Evolutionary conservation across 1,140 invertebrate species (phyloP).

Genomic region (Hyphantria cunea): DNA sequence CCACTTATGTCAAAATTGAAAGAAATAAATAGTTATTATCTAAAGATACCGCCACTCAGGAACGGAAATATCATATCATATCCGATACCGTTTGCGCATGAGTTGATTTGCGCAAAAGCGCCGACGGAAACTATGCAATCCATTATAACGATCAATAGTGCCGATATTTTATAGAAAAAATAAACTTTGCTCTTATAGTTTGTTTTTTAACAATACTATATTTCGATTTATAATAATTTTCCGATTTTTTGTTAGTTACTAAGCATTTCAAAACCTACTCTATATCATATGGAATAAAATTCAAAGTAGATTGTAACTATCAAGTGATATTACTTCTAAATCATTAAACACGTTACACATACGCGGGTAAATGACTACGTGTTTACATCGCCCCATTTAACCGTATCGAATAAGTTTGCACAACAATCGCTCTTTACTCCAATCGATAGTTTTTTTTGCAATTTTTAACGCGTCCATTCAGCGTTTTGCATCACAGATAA

Average conservation of each 20-base stretch:
- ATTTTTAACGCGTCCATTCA: constrained; percentile 68
- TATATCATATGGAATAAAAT: not conserved
- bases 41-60: constrained; percentile 46
- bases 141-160: constrained; percentile 21
- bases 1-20: constrained; percentile 30
- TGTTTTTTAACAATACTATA: constrained; percentile 12
- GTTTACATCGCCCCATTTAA: constrained; percentile 75
- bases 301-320: not conserved
- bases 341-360: constrained; percentile 76
- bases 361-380: constrained; percentile 46
- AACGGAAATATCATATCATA: constrained; percentile 73
- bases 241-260: not conserved
- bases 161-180: constrained; percentile 50
- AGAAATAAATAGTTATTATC: constrained; percentile 51
- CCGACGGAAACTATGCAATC: constrained; percentile 34
- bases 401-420: constrained; percentile 74
- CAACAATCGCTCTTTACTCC: constrained; percentile 76
- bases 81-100: constrained; percentile 55
- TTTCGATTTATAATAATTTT: constrained; percentile 21
- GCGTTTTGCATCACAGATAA: constrained; percentile 52
- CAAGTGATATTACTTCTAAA: constrained; percentile 50
- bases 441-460: constrained; percentile 68
- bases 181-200: constrained; percentile 22
- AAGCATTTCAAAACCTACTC: not conserved
- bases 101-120: constrained; percentile 60